Evolutionary conservation across 2,113 vertebrate genomes (phyloP).

Genomic region (Henicopernis longicauda): DNA sequence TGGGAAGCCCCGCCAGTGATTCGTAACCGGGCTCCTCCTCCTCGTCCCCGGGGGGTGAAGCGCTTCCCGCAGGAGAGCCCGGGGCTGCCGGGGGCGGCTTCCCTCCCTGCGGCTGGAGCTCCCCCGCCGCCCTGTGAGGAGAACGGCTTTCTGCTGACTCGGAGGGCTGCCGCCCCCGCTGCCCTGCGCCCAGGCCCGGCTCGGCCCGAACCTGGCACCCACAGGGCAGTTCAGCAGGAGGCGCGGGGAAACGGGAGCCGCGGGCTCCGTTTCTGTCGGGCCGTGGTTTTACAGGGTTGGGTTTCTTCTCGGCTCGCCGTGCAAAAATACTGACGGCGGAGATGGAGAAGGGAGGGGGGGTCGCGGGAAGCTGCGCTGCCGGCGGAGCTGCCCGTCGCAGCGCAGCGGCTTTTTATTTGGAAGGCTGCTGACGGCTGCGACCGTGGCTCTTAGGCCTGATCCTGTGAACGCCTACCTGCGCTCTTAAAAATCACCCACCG

Average conservation of each 20-base stretch:
- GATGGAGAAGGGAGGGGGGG: too few relatives aligned
- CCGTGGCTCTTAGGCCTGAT: too few relatives aligned
- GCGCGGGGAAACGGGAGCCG: too few relatives aligned
- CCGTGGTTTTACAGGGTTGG: background rate
- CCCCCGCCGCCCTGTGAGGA: too few relatives aligned
- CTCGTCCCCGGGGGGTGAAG: background rate
- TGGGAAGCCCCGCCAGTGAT: too few relatives aligned
- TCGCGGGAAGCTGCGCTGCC: background rate
- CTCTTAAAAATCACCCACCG: background rate
- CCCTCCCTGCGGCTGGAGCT: background rate
- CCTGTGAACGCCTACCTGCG: too few relatives aligned
- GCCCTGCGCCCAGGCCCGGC: background rate
- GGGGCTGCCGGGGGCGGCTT: too few relatives aligned
- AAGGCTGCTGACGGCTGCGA: background rate
- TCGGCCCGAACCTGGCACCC: background rate
- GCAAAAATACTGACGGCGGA: rapidly evolving
- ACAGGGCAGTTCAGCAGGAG: background rate
- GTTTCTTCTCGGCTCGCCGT: background rate
- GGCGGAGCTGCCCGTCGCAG: background rate
- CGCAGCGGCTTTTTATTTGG: too few relatives aligned
- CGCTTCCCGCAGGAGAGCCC: background rate
- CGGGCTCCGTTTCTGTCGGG: background rate
- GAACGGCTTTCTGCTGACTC: background rate
- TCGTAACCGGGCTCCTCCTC: background rate
- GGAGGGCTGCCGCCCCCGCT: background rate